Conservation (phyloP, 1,140 invertebrate genomes). For the Leptestheria dahalacensis region DNA sequence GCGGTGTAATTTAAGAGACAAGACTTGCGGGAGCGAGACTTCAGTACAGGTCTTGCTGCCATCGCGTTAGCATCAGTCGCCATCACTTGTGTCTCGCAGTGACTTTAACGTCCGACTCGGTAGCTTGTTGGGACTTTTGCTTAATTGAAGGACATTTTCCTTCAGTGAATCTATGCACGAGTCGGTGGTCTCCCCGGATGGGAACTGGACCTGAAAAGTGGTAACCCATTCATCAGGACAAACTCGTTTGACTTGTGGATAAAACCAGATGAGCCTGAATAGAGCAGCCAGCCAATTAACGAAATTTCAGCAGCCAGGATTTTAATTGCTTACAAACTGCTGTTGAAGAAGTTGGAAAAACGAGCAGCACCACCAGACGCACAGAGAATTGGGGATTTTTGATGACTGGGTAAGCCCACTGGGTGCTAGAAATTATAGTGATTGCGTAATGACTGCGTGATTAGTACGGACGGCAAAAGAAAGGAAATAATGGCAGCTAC, state of each 20-base stretch:
- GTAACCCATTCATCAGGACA: not conserved
- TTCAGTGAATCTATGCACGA: no score
- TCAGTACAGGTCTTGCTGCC: not conserved
- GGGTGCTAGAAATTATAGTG: not conserved
- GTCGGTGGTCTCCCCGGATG: no score
- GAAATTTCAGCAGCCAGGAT: no score
- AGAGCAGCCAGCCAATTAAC: no score
- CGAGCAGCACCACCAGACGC: no score
- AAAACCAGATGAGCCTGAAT: not conserved
- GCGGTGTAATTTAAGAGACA: not conserved
- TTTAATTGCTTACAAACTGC: no score
- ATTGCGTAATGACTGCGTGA: not conserved
- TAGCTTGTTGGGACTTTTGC: not conserved
- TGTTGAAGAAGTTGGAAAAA: no score
- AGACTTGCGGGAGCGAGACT: not conserved
- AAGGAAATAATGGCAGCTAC: not conserved
- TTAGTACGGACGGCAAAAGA: not conserved
- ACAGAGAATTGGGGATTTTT: no score
- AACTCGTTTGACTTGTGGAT: not conserved
- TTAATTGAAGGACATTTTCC: not conserved
- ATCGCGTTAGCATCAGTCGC: not conserved
- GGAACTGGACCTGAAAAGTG: no score
- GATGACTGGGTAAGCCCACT: not conserved
- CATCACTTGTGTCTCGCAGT: not conserved
- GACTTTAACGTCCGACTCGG: not conserved